Conservation (phyloP, 2,888 invertebrate species). For the Aporophyla nigra region DNA sequence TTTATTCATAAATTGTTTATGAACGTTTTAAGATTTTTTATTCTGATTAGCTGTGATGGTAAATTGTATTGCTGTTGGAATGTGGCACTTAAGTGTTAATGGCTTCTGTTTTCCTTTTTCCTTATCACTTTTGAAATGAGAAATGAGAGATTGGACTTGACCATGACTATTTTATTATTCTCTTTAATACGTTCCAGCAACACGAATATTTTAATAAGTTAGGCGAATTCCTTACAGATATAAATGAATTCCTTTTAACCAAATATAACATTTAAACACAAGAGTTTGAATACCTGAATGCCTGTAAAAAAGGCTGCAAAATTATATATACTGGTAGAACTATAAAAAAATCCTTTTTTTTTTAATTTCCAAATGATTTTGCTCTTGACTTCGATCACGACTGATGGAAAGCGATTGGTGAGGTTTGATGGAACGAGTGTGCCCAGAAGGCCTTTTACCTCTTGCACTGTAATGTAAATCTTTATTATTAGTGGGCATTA, state of each 20-base stretch:
- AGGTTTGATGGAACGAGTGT: no score
- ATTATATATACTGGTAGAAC: not conserved
- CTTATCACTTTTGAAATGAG: slow-evolving; percentile 11
- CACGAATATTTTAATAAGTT: no score
- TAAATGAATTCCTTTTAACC: no score
- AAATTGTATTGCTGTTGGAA: slow-evolving; percentile 52
- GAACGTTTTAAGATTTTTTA: slow-evolving; percentile 56
- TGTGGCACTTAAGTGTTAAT: slow-evolving; percentile 29
- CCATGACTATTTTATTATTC: not conserved
- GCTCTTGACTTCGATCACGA: no score
- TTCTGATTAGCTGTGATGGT: slow-evolving; percentile 53
- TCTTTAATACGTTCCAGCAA: not conserved
- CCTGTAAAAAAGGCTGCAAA: not conserved
- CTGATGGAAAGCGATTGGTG: no score
- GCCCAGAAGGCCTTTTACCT: no score
- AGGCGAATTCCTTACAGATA: no score
- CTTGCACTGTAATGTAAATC: not conserved
- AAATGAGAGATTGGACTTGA: slow-evolving; percentile 21
- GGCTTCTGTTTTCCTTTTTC: slow-evolving; percentile 22
- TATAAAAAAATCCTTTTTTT: no score
- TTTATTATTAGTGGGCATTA: not conserved
- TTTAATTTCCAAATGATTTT: no score
- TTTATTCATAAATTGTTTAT: slow-evolving; percentile 66
- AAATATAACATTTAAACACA: no score
- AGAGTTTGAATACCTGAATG: no score